A percentile compares a stretch with the other conserved stretches of the same genome.
Evolutionary conservation across 2,113 vertebrate species (phyloP).

Genomic region (Piprites chloris): DNA sequence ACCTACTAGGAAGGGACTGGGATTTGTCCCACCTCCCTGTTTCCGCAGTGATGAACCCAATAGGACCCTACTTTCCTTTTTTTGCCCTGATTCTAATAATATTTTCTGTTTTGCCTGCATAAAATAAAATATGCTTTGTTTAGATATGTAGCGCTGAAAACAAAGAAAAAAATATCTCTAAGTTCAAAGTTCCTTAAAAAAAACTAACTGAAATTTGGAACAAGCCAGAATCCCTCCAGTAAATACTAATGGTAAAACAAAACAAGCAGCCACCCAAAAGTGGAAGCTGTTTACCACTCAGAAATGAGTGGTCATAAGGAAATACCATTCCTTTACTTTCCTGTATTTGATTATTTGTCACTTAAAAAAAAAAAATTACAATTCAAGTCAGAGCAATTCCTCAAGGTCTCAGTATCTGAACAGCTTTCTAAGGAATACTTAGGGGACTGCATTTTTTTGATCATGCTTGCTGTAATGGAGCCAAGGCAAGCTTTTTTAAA

Average conservation of each 20-base stretch:
- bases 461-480: neutral
- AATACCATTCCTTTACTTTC: neutral
- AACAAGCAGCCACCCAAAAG: neutral
- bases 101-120: neutral
- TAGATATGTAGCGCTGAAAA: neutral
- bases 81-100: neutral
- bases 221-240: neutral
- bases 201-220: neutral
- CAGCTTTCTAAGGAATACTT: neutral
- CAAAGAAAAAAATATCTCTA: neutral
- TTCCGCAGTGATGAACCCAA: neutral
- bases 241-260: neutral
- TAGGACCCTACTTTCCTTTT: neutral
- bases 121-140: neutral
- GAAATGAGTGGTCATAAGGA: neutral
- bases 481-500: neutral
- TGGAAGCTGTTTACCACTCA: neutral
- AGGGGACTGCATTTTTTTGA: neutral
- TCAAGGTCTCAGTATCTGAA: neutral
- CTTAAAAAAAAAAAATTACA: neutral
- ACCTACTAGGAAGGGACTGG: neutral
- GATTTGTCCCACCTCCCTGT: neutral
- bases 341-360: neutral
- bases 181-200: neutral
- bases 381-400: neutral